A percentile compares a stretch with the other conserved stretches of the same genome.
Evolutionary conservation across 1,140 invertebrate genomes (phyloP).

Genomic region (Caenorhabditis remanei): DNA sequence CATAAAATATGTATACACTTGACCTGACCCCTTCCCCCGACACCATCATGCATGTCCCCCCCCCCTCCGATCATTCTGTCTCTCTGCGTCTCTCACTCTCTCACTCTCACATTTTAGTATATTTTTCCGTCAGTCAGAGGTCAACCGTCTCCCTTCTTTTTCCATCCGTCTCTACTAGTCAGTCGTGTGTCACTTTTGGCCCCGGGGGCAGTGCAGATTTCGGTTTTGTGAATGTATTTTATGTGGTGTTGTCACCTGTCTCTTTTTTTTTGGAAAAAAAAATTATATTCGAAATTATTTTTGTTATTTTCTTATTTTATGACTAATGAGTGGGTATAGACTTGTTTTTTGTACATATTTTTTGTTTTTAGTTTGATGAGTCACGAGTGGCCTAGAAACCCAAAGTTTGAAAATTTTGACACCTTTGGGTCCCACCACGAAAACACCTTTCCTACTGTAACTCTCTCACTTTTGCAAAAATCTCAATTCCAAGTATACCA

Average conservation of each 20-base stretch:
- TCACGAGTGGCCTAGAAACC: no score
- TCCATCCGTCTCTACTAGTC: background rate
- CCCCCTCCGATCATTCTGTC: background rate
- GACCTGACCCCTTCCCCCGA: background rate
- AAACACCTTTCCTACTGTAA: no score
- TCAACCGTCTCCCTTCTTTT: background rate
- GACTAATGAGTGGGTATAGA: no score
- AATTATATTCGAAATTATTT: no score
- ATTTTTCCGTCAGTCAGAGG: background rate
- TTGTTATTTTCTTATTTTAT: background rate
- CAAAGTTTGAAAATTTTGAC: no score
- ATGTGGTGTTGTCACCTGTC: no score
- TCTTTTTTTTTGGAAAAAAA: no score
- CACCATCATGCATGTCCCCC: background rate
- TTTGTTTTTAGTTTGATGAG: no score
- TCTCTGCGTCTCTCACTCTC: constrained; percentile 32
- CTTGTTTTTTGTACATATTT: no score
- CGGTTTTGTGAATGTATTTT: background rate
- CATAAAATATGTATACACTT: constrained; percentile 17
- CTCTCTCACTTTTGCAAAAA: no score
- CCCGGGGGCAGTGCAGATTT: background rate
- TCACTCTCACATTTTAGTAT: background rate
- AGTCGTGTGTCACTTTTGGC: background rate
- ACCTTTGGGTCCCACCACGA: no score
- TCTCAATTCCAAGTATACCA: no score